Evolutionary conservation across 2,888 invertebrate species (phyloP).

Genomic region (Cantharis nigra): DNA sequence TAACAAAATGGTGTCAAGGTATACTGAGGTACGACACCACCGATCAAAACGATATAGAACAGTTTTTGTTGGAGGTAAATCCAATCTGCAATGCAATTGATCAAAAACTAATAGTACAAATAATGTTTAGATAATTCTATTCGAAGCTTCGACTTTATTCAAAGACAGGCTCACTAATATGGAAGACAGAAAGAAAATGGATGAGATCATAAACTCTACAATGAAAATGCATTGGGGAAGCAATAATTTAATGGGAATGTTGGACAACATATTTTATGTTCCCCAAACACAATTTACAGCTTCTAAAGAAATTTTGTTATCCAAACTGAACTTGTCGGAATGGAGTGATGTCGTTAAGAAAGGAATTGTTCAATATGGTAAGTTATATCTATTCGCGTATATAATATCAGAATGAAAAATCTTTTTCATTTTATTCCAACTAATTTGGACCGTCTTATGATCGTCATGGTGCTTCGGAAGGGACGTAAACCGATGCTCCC

Average conservation of each 20-base stretch:
- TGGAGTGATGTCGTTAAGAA: constrained; percentile 67
- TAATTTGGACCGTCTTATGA: too few relatives aligned
- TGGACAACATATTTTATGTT: constrained; percentile 43
- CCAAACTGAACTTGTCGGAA: constrained; percentile 58
- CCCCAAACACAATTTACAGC: constrained; percentile 38
- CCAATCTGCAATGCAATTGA: background rate
- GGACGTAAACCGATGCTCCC: too few relatives aligned
- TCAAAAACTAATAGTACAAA: background rate
- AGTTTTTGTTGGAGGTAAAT: constrained; percentile 44
- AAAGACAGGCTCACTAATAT: constrained; percentile 71
- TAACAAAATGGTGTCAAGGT: constrained; percentile 72
- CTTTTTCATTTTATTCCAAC: too few relatives aligned
- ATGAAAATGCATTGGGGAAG: constrained; percentile 53
- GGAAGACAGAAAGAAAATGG: constrained; percentile 69
- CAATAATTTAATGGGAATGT: constrained; percentile 35
- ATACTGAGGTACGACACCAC: constrained; percentile 64
- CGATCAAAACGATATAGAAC: constrained; percentile 38
- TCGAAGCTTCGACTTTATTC: constrained; percentile 79
- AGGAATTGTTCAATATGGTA: constrained; percentile 69
- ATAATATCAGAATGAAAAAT: too few relatives aligned
- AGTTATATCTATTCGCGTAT: constrained; percentile 42
- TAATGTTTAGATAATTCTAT: constrained; percentile 65
- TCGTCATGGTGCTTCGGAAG: too few relatives aligned
- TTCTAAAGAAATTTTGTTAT: constrained; percentile 33
- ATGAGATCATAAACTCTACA: constrained; percentile 63